Conservation (phyloP, 2,797 vertebrate species). For the Xenentodon cancila region DNA sequence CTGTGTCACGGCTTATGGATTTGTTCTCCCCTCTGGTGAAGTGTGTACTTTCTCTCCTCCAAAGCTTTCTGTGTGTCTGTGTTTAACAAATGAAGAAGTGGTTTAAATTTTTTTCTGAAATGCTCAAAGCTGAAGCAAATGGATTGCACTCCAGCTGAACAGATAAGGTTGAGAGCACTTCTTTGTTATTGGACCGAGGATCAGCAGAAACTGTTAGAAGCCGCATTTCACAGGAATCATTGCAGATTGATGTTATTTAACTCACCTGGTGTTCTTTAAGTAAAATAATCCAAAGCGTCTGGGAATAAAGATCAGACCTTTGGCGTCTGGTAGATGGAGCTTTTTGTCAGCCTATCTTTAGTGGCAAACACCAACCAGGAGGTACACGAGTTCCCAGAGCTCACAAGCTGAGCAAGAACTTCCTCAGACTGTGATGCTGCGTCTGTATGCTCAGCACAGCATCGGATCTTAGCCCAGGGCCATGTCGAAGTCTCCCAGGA, state of each 20-base stretch:
- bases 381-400: slow-evolving; percentile 44
- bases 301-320: slow-evolving; percentile 18
- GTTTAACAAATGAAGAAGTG: slow-evolving; percentile 4
- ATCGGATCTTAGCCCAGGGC: slow-evolving; percentile 45
- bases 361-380: slow-evolving; percentile 36
- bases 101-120: neutral
- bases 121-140: no score
- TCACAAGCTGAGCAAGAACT: slow-evolving; percentile 54
- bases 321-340: slow-evolving; percentile 12
- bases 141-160: neutral
- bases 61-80: slow-evolving; percentile 9
- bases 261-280: slow-evolving; percentile 8
- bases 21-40: slow-evolving; percentile 23
- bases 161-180: neutral
- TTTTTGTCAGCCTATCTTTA: slow-evolving; percentile 17
- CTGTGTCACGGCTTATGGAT: slow-evolving; percentile 16
- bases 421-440: slow-evolving; percentile 43
- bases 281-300: slow-evolving; percentile 9
- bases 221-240: neutral
- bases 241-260: neutral
- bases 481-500: slow-evolving; percentile 52
- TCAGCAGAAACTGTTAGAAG: slow-evolving; percentile 15
- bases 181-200: slow-evolving; percentile 5
- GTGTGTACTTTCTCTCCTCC: slow-evolving; percentile 15
- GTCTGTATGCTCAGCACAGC: slow-evolving; percentile 50